Evolutionary conservation across 2,113 vertebrate genomes (phyloP), one percentile per base, ranked within the genome.

Genomic region (Nematolebias whitei): DNA sequence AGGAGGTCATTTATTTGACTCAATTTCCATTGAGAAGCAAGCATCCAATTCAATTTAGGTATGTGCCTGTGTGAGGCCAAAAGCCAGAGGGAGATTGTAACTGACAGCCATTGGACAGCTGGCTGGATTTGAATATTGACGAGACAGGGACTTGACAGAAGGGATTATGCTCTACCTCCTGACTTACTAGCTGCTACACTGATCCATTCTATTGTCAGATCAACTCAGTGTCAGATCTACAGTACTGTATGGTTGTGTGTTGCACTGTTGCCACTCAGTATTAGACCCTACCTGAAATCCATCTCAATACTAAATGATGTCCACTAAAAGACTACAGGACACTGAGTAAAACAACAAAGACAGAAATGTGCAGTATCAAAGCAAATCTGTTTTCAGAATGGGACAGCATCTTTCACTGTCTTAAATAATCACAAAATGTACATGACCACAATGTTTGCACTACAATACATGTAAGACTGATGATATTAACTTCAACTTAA

Each of bases 41-140:
- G 85, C 87, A 88, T 92, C 88, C 80, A 90, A 82, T 91, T 90
- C 88, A 89, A 91, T 92, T 92, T 90, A 80, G 87, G 89, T 87
- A 84, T 84, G 83, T 87, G 91, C 85, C 86, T 88, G 70, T 68
- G 76, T 79, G 13, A 67, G 78, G 82, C 85, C 71, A 76, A 53
- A 77, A 84, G 85, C 74, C 83, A 72, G 83, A 82, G 84, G 76
- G 71, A 88, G 84, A 91, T 90, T 88, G 87, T 85, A 90, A 92
- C 84, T 91, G 88, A 90, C 90, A 88, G 84, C 85, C 88, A 88
- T 87, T 87, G 86, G 86, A 91, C 87, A 85, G 87, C 76, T 62
- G 71, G 80, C 65, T 60, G 86, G 81, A 92, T 92, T 89, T 91
- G 89, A 91, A 91, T 90, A 91, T 90, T 91, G 90, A 91, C 90